Base-by-base conservation (phyloP, 2,888 invertebrate species). In the Eurytoma adleriae region DNA sequence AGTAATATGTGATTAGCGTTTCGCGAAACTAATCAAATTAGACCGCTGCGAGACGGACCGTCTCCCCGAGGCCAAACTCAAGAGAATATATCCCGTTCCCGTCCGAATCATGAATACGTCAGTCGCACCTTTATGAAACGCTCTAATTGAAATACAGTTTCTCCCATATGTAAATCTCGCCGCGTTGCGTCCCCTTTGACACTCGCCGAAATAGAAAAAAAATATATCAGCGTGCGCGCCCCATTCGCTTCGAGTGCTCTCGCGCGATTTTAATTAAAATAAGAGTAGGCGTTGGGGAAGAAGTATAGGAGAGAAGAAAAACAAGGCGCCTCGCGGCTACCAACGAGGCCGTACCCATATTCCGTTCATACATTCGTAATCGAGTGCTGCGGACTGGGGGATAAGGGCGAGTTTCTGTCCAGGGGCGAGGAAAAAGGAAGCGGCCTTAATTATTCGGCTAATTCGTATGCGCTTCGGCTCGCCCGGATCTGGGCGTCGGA, bases 121-220 rank as follows among this genome's bases (percentile, higher is more conserved):
- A 73, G 64, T n/a, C 61, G 40, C 20, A 62, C 10, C 72, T 77
- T 77, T 69, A 54, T 62, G 61, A 77, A 68, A 50, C 27, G 69
- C 16, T 73, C 59, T 74, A 80, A 80, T 74, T 69, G 80, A 73
- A 24, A 79, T 79, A 69, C 56, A 40, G n/a, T 64, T 75, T 62
- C 56, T 24, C 68, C 54, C 70, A 30, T 57, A 54, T 71, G 66
- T 52, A 72, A 78, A 78, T 78, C 67, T 52, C 10, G 13, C 18
- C 27, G 54, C 27, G 13, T 14, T 24, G 27, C 61, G 27, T 20
- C 13, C 18, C 10, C 48, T 64, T 48, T 48, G 40, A 40, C 24
- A 14, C 13, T 64, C 13, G 18, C 13, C 12, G 3, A 64, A 64
- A n/a, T 18, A n/a, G 18, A 30, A 24, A 40, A n/a, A 40, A 18